A percentile compares a stretch with the other conserved stretches of the same genome.
Evolutionary conservation across 1,140 invertebrate species (phyloP).

Genomic region (Oncopodura yosiiana): DNA sequence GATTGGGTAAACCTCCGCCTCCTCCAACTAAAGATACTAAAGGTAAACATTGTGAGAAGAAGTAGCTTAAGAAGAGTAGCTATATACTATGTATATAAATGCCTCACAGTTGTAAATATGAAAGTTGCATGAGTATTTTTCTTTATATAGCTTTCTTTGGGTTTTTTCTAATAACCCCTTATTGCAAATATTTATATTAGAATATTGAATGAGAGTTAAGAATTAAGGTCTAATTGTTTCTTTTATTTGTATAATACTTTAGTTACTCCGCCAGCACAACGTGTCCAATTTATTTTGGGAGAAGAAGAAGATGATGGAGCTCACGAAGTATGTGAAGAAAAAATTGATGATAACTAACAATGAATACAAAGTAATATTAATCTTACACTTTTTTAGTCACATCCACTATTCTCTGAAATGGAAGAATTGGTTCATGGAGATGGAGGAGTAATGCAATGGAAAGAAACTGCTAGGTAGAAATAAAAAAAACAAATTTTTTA

Average conservation of each 20-base stretch:
- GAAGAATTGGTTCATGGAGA: slow-evolving; percentile 76
- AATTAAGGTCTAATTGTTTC: too few relatives aligned
- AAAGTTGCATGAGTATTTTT: too few relatives aligned
- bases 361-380: slow-evolving; percentile 38
- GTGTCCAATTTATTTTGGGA: slow-evolving; percentile 90
- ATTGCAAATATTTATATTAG: too few relatives aligned
- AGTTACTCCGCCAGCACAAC: slow-evolving; percentile 78
- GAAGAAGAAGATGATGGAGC: slow-evolving; percentile 77
- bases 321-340: slow-evolving; percentile 53
- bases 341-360: slow-evolving; percentile 45
- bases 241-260: slow-evolving; percentile 41
- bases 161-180: too few relatives aligned
- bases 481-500: slow-evolving; percentile 28
- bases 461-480: slow-evolving; percentile 75
- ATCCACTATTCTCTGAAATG: slow-evolving; percentile 92
- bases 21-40: too few relatives aligned
- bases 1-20: too few relatives aligned
- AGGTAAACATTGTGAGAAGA: too few relatives aligned
- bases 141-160: too few relatives aligned
- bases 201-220: too few relatives aligned
- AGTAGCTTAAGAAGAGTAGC: too few relatives aligned
- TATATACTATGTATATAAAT: too few relatives aligned
- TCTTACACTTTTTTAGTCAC: slow-evolving; percentile 40
- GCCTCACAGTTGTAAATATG: too few relatives aligned
- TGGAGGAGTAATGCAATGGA: slow-evolving; percentile 86